These are phyloP conservation scores for Scaptomyza tumidula DNA, from an alignment of 2,888 invertebrate genomes.

Conservation along the genomic window DNA sequence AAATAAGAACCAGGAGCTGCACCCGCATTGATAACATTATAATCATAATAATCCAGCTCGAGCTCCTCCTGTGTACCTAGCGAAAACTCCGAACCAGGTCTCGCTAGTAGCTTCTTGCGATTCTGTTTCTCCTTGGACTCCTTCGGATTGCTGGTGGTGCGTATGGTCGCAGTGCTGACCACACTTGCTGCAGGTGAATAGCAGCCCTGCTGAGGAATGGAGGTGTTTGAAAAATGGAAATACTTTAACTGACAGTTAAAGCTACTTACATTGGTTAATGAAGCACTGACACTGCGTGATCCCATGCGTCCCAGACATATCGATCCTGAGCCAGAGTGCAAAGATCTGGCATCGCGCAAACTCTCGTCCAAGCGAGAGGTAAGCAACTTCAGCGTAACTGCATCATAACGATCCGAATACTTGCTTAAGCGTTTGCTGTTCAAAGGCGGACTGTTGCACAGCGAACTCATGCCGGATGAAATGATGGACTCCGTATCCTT, in stretches of 20 bases:
- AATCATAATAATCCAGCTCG: conserved; percentile 95
- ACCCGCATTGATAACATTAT: conserved; percentile 93
- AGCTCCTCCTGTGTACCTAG: conserved; percentile 90
- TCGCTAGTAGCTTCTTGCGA: conserved; percentile 88
- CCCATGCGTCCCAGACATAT: conserved; percentile 71
- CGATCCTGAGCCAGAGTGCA: conserved; percentile 76
- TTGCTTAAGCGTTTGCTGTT: conserved; percentile 78
- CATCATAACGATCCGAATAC: conserved; percentile 82
- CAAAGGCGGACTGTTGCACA: conserved; percentile 81
- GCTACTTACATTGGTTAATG: conserved; percentile 81
- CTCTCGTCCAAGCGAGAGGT: conserved; percentile 77
- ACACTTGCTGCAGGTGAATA: conserved; percentile 90
- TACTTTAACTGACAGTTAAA: not conserved
- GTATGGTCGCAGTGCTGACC: conserved; percentile 88
- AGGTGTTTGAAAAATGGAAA: not conserved
- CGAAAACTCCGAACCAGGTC: conserved; percentile 91
- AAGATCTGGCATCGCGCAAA: conserved; percentile 75
- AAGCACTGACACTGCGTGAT: conserved; percentile 76
- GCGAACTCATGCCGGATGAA: conserved; percentile 83
- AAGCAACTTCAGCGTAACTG: conserved; percentile 76
- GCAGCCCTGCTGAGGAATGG: conserved; percentile 86
- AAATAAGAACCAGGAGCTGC: conserved; percentile 94
- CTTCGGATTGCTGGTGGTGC: conserved; percentile 88
- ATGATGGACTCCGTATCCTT: conserved; percentile 81
- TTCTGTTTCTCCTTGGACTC: conserved; percentile 92